These are phyloP conservation scores for Tragopan temminckii DNA, from an alignment of 2,797 vertebrate species.

Conservation along the genomic window DNA sequence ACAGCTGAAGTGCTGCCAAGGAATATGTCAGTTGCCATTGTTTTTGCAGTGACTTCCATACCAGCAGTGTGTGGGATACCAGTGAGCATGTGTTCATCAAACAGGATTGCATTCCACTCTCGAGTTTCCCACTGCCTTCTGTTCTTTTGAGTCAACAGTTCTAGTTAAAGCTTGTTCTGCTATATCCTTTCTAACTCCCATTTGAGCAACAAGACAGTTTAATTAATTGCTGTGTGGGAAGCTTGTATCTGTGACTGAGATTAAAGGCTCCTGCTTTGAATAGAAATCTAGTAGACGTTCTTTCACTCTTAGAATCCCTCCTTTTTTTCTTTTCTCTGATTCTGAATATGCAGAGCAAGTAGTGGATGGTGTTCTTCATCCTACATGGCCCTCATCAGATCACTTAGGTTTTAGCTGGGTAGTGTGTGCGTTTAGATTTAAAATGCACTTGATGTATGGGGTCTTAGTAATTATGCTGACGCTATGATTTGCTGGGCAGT, in stretches of 20 bases:
- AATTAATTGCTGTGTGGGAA: slow-evolving; percentile 21
- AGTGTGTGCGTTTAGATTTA: neutral
- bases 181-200: neutral
- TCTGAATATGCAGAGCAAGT: neutral
- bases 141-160: neutral
- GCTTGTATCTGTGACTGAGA: neutral
- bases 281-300: neutral
- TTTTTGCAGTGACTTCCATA: neutral
- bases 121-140: slow-evolving; percentile 9
- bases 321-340: neutral
- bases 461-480: neutral
- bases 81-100: neutral
- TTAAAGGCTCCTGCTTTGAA: neutral
- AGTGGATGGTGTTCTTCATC: neutral
- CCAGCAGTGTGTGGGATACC: neutral
- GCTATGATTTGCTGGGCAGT: neutral
- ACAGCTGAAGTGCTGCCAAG: neutral
- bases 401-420: neutral
- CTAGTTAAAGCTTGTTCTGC: neutral
- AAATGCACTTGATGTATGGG: neutral
- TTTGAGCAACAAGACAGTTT: neutral
- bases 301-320: neutral
- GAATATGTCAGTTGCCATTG: neutral
- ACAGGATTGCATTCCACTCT: neutral
- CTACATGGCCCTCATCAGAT: fast-evolving